Conservation (phyloP, 1,140 invertebrate species). For the Hycleus cichorii region DNA sequence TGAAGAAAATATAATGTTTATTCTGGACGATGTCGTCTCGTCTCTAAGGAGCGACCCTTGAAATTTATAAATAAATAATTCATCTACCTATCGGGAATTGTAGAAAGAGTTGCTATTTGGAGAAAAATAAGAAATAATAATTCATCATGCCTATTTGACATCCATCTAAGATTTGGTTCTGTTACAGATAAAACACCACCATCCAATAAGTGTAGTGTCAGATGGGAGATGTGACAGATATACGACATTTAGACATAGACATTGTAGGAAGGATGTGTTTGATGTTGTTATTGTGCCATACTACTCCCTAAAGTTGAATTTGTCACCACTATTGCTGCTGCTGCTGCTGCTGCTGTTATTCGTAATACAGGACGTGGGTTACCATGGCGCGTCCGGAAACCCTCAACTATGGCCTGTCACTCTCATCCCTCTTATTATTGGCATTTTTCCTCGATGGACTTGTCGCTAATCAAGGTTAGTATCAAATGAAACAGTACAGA, state of each 20-base stretch:
- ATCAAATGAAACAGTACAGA: conserved; percentile 18
- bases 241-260: too few species aligned
- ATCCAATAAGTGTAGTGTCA: conserved; percentile 17
- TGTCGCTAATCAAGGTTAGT: conserved; percentile 34
- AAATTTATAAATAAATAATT: too few species aligned
- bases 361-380: conserved; percentile 14
- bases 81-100: too few species aligned
- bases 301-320: conserved; percentile 23
- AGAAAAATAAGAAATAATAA: too few species aligned
- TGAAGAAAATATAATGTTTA: too few species aligned
- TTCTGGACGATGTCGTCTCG: too few species aligned
- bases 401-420: conserved; percentile 28
- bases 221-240: conserved; percentile 32
- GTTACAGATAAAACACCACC: conserved; percentile 17
- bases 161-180: conserved; percentile 2
- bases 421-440: conserved; percentile 28
- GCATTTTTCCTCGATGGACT: conserved; percentile 30
- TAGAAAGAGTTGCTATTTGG: too few species aligned
- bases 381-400: conserved; percentile 26
- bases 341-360: conserved; percentile 13
- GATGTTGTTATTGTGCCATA: conserved; percentile 22
- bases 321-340: too few species aligned
- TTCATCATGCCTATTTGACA: too few species aligned
- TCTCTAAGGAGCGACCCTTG: too few species aligned
- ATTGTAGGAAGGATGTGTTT: conserved; percentile 18